phyloP scores from a whole-genome alignment of 2,888 invertebrate genomes.

The Notodonta ziczac region DNA sequence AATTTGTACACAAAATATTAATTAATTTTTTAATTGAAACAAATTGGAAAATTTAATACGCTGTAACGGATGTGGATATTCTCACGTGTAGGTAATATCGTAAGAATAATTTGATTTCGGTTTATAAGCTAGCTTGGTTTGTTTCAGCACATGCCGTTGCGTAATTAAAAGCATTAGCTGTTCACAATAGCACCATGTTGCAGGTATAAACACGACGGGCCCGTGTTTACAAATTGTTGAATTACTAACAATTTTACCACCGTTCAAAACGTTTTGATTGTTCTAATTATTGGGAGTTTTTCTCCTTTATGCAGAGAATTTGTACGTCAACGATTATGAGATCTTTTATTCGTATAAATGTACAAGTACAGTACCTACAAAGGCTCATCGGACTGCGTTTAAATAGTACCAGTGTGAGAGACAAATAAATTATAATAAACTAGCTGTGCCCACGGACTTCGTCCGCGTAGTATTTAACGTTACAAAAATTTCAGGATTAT shows the following conservation, averaged over 20 bases:
- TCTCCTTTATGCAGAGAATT: constrained; percentile 22
- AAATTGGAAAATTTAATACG: not conserved
- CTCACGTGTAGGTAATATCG: constrained; percentile 6
- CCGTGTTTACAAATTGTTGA: constrained; percentile 76
- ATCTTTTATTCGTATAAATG: too few relatives aligned
- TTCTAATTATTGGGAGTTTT: constrained; percentile 68
- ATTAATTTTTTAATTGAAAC: not conserved
- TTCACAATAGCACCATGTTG: constrained; percentile 61
- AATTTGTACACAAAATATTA: too few relatives aligned
- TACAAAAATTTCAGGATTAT: too few relatives aligned
- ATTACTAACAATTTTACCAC: constrained; percentile 62
- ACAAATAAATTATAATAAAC: too few relatives aligned
- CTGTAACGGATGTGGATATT: not conserved
- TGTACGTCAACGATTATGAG: too few relatives aligned
- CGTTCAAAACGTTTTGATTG: constrained; percentile 60
- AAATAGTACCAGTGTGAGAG: too few relatives aligned
- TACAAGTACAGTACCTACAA: too few relatives aligned
- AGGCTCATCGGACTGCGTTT: too few relatives aligned
- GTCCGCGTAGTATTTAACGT: too few relatives aligned
- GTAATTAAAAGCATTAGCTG: constrained; percentile 51
- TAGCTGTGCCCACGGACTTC: too few relatives aligned
- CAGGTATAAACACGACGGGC: constrained; percentile 57
- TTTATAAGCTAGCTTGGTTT: constrained; percentile 44
- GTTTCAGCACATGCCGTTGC: constrained; percentile 55
- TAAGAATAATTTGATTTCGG: constrained; percentile 46